These are phyloP conservation scores for Hypomecis atomaria DNA, from an alignment of 2,888 invertebrate species.

Conservation along the genomic window DNA sequence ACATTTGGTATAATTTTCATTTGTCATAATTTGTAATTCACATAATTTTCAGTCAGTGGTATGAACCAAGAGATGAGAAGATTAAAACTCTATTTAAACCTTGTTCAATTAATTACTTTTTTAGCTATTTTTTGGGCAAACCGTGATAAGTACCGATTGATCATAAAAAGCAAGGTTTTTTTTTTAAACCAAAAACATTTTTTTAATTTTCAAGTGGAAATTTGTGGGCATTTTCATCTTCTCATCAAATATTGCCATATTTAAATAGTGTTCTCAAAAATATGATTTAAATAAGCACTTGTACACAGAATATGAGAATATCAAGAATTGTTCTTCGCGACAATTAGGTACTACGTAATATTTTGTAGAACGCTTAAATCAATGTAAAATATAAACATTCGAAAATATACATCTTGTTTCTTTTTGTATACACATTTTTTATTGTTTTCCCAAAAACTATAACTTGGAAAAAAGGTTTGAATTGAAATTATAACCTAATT, in stretches of 20 bases:
- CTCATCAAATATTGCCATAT: not conserved
- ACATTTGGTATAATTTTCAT: slow-evolving; percentile 1
- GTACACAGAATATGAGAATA: not conserved
- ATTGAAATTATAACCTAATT: too few species aligned
- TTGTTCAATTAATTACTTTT: too few species aligned
- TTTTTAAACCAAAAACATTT: too few species aligned
- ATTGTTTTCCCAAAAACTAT: too few species aligned
- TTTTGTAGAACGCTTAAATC: slow-evolving; percentile 1
- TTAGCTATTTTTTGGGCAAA: too few species aligned
- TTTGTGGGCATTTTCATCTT: too few species aligned
- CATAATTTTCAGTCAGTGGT: not conserved
- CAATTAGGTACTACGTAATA: not conserved
- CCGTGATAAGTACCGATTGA: too few species aligned
- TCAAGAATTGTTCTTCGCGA: not conserved
- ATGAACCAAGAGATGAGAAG: not conserved
- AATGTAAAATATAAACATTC: slow-evolving; percentile 6
- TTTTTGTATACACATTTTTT: not conserved
- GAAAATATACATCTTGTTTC: not conserved
- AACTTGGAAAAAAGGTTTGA: too few species aligned
- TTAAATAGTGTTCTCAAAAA: not conserved
- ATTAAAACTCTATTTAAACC: too few species aligned
- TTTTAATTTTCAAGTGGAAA: too few species aligned
- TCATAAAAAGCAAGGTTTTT: too few species aligned
- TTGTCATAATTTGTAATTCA: slow-evolving; percentile 1
- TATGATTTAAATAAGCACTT: not conserved